Evolutionary conservation across 2,113 vertebrate species (phyloP).

Genomic region (Zootoca vivipara): DNA sequence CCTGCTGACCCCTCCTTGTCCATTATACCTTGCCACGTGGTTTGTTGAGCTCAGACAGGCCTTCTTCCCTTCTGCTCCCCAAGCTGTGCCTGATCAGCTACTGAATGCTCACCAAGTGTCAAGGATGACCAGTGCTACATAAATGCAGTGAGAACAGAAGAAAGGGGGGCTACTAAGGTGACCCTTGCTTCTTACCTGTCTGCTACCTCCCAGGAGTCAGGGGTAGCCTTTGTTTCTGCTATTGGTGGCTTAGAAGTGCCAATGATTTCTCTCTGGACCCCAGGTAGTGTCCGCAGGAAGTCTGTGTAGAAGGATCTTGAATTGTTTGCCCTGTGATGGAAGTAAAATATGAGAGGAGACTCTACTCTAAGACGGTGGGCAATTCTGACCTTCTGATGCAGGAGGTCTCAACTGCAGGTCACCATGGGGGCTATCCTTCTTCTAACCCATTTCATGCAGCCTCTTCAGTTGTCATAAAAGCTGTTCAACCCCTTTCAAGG

Average conservation of each 20-base stretch:
- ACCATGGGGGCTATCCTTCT: too few relatives aligned
- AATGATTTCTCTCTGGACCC: constrained; percentile 71
- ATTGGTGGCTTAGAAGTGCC: constrained; percentile 5
- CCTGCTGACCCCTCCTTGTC: too few relatives aligned
- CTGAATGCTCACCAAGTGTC: background rate
- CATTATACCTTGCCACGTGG: too few relatives aligned
- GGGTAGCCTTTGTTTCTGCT: background rate
- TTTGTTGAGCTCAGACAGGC: too few relatives aligned
- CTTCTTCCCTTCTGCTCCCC: background rate
- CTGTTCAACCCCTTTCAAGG: background rate
- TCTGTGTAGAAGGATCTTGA: constrained; percentile 83
- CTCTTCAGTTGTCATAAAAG: background rate
- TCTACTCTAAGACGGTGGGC: background rate
- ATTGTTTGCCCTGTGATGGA: constrained; percentile 75
- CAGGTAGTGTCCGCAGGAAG: constrained; percentile 81
- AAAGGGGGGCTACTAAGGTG: background rate
- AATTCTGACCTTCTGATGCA: too few relatives aligned
- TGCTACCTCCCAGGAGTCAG: constrained; percentile 68
- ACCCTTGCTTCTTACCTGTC: constrained; percentile 74
- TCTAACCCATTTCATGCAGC: background rate
- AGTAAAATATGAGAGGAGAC: background rate
- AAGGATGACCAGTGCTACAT: background rate
- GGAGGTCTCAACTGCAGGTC: too few relatives aligned
- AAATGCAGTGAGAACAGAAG: background rate
- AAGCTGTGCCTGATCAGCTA: background rate